Evolutionary conservation across 30 jellyfish, hydroid and myxozoan species (phyloP), one percentile per base, ranked within the genome.

Genomic region (Clytia hemisphaerica): DNA sequence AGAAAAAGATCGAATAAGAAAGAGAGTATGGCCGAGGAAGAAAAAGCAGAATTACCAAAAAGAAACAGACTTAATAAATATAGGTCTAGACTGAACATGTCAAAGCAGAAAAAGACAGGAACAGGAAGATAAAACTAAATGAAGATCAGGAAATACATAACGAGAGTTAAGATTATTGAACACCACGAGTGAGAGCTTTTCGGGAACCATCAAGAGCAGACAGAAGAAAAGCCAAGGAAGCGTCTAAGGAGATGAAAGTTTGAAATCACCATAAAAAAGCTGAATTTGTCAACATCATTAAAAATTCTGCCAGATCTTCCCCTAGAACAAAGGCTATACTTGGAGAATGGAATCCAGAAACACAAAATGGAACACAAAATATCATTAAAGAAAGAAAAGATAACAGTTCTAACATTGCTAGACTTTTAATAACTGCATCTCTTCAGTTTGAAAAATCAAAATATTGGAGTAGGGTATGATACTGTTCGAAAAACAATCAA

Each of bases 391-490:
- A 21, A 60, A 37, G 83, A 46, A 50, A 54, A 62, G 83, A 71
- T 47, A 71, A 71, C 34, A 71, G 83, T 71, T 77, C 83, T 5
- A 71, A 71, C 21, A 62, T 71, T 51, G 83, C 83, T 29, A 71
- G 66, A 54, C 35, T 77, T 46, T 50, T 71, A 34, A 50, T 71
- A 71, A 62, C 33, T 49, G 78, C 63, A 32, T 34, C 77, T 25
- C 57, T 68, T 32, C 53, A 40, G 7, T 28, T 73, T 68, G 80
- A 58, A 15, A 68, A 73, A 7, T 77, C 46, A 58, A 54, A 71
- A 71, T 37, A 47, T 49, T 71, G 83, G 83, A 18, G 78, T 71
- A 31, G 33, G 57, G 25, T 45, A 24, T 24, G 42, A 54, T 37
- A 69, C 83, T 15, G 36, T 71, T 64, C 51, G 44, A 37, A 54